Percentiles rank a stretch among this genome's conserved stretches.
These are phyloP conservation scores for Glaucomys volans DNA, from an alignment of 2,113 vertebrate genomes.

Conservation along the genomic window DNA sequence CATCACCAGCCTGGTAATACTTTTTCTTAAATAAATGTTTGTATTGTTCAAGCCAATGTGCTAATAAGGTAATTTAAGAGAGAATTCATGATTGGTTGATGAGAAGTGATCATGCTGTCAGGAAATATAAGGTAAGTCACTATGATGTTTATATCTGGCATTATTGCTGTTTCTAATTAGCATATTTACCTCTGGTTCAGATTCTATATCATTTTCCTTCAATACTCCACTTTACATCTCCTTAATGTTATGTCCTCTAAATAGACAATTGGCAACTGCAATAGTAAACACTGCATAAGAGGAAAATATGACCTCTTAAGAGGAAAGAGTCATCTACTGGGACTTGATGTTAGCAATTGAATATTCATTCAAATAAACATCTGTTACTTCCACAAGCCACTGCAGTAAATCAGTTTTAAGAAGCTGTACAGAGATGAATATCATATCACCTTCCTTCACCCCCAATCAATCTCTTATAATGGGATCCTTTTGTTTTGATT, in stretches of 20 bases:
- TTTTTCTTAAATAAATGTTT: constrained; percentile 72
- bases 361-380: constrained; percentile 84
- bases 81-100: constrained; percentile 50
- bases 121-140: constrained; percentile 60
- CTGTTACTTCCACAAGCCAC: constrained; percentile 71
- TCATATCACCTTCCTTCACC: constrained; percentile 68
- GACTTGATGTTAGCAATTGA: constrained; percentile 76
- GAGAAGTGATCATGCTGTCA: constrained; percentile 67
- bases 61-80: constrained; percentile 71
- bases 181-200: constrained; percentile 73
- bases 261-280: constrained; percentile 73
- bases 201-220: constrained; percentile 49
- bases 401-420: constrained; percentile 78
- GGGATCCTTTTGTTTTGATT: constrained; percentile 44
- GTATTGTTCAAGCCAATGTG: not conserved
- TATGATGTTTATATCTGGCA: constrained; percentile 23
- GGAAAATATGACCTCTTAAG: constrained; percentile 76
- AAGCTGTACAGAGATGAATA: constrained; percentile 70
- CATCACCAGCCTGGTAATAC: not conserved
- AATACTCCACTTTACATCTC: constrained; percentile 34
- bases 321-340: constrained; percentile 76
- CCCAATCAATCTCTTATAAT: constrained; percentile 78
- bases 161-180: constrained; percentile 73
- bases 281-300: constrained; percentile 65
- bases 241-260: constrained; percentile 70